Conservation (phyloP, 2,113 vertebrate genomes). For the Prietella phreatophila region DNA sequence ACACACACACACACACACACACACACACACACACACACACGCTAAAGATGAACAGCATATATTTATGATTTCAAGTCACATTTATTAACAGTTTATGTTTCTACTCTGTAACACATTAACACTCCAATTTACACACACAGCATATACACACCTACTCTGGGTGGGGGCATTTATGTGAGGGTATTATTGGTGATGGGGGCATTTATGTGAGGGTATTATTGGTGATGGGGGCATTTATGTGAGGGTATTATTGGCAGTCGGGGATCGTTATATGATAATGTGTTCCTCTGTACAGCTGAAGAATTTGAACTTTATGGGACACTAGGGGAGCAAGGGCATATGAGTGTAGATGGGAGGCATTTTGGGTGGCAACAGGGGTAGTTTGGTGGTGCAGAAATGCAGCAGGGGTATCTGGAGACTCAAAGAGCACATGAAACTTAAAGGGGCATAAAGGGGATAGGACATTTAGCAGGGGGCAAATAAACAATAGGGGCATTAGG, state of each 20-base stretch:
- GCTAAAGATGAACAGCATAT: slow-evolving; percentile 61
- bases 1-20: slow-evolving; percentile 30
- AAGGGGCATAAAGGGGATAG: neutral
- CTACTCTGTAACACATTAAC: slow-evolving; percentile 32
- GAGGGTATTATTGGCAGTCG: slow-evolving; percentile 41
- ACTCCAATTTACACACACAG: slow-evolving; percentile 63
- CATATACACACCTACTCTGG: slow-evolving; percentile 68
- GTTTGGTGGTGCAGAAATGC: neutral
- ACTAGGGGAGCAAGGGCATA: neutral
- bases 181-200: slow-evolving; percentile 45
- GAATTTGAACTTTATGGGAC: neutral
- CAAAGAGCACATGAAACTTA: neutral
- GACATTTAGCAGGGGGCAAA: neutral
- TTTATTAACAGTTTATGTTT: slow-evolving; percentile 57
- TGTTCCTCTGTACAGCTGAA: neutral
- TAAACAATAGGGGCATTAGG: neutral
- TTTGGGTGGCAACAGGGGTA: neutral
- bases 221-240: slow-evolving; percentile 56
- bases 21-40: slow-evolving; percentile 7
- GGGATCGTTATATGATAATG: neutral
- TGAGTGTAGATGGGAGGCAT: neutral
- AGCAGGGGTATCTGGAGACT: neutral
- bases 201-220: slow-evolving; percentile 55
- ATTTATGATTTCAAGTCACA: slow-evolving; percentile 66
- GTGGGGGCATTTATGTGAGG: slow-evolving; percentile 63